A percentile compares a stretch with the other conserved stretches of the same genome.
phyloP scores from a whole-genome alignment of 1,140 invertebrate species.

The Bombyx mori region ASM3026992v2 NC_085122.1:14250001-14250500 shows the following conservation, averaged over 20 bases:
- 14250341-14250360: constrained; percentile 7
- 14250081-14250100: background rate
- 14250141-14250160: background rate
- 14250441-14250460: constrained; percentile 2
- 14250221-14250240: background rate
- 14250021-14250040: no score
- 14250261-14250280: constrained; percentile 3
- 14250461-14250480: constrained; percentile 6
- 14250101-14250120: background rate
- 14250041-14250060: no score
- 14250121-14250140: background rate
- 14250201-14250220: constrained; percentile 4
- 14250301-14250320: constrained; percentile 7
- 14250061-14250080: background rate
- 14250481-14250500: constrained; percentile 7
- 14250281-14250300: constrained; percentile 5
- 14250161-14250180: background rate
- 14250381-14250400: constrained; percentile 7
- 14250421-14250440: constrained; percentile 6
- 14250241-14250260: constrained; percentile 1
- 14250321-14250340: constrained; percentile 5
- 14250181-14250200: constrained; percentile 3
- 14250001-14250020: no score
- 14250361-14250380: constrained; percentile 5
- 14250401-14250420: constrained; percentile 9